phyloP scores from a whole-genome alignment of 1,140 invertebrate species.

The Drosophila pseudoobscura region DNA sequence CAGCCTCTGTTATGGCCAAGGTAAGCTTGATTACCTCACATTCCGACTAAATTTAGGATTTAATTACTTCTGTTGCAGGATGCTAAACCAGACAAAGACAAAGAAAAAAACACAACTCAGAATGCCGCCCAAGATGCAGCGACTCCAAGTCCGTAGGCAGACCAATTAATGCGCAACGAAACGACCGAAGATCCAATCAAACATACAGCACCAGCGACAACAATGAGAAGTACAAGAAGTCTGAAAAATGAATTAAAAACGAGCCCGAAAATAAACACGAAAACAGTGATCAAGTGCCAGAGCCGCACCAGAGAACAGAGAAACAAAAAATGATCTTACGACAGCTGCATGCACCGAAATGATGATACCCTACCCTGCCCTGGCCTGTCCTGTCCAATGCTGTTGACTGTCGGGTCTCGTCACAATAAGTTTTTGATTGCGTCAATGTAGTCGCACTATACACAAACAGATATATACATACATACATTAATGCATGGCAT shows the following conservation, averaged over 20 bases:
- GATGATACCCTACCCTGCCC: not conserved
- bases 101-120: slow-evolving; percentile 61
- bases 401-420: too few species aligned
- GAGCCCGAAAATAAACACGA: not conserved
- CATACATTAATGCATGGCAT: not conserved
- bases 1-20: slow-evolving; percentile 74
- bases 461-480: not conserved
- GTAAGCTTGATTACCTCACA: slow-evolving; percentile 36
- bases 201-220: slow-evolving; percentile 17
- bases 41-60: too few species aligned
- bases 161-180: slow-evolving; percentile 36
- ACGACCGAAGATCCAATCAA: slow-evolving; percentile 31
- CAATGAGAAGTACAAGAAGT: not conserved
- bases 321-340: not conserved
- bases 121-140: slow-evolving; percentile 65
- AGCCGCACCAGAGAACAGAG: not conserved
- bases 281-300: too few species aligned
- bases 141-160: slow-evolving; percentile 55
- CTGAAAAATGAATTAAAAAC: not conserved
- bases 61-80: slow-evolving; percentile 53
- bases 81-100: slow-evolving; percentile 75
- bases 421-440: too few species aligned
- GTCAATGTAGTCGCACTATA: too few species aligned
- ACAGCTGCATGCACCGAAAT: not conserved
- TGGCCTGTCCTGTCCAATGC: too few species aligned